Percentiles rank a stretch among this genome's conserved stretches.
Evolutionary conservation across 2,797 vertebrate genomes (phyloP).

Genomic region (Antrozous pallidus): DNA sequence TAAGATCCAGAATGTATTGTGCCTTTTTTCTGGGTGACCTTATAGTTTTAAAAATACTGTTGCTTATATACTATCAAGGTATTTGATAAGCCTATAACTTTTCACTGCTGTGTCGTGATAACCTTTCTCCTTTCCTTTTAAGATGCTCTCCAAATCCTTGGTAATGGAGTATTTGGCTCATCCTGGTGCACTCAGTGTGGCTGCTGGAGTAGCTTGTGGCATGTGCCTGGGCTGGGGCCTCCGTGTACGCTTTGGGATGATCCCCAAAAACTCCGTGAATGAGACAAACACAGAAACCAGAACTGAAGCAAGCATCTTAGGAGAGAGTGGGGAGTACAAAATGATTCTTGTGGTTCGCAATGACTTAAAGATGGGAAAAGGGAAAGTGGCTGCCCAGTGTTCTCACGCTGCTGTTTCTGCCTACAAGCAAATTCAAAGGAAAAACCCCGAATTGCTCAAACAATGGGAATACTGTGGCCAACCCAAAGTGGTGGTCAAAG

Average conservation of each 20-base stretch:
- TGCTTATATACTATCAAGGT: neutral
- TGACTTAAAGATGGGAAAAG: slow-evolving; percentile 98
- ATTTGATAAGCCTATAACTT: neutral
- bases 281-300: neutral
- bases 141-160: slow-evolving; percentile 34
- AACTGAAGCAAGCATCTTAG: slow-evolving; percentile 85
- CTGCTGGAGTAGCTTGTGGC: slow-evolving; percentile 89
- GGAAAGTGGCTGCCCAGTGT: slow-evolving; percentile 96
- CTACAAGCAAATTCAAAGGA: slow-evolving; percentile 91
- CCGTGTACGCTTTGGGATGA: slow-evolving; percentile 76
- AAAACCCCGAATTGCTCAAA: slow-evolving; percentile 90
- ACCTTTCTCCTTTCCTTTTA: slow-evolving; percentile 38
- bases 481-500: slow-evolving; percentile 95
- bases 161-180: slow-evolving; percentile 86
- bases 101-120: neutral
- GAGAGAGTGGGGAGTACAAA: slow-evolving; percentile 94
- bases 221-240: slow-evolving; percentile 92
- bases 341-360: slow-evolving; percentile 94
- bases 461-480: slow-evolving; percentile 97
- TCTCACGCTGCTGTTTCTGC: slow-evolving; percentile 95
- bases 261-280: neutral
- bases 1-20: neutral
- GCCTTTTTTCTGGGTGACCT: neutral
- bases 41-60: neutral
- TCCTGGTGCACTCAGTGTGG: slow-evolving; percentile 82